A percentile compares a stretch with the other conserved stretches of the same genome.
phyloP scores from a whole-genome alignment of 2,888 invertebrate genomes.

The Willowsia nigromaculata region DNA sequence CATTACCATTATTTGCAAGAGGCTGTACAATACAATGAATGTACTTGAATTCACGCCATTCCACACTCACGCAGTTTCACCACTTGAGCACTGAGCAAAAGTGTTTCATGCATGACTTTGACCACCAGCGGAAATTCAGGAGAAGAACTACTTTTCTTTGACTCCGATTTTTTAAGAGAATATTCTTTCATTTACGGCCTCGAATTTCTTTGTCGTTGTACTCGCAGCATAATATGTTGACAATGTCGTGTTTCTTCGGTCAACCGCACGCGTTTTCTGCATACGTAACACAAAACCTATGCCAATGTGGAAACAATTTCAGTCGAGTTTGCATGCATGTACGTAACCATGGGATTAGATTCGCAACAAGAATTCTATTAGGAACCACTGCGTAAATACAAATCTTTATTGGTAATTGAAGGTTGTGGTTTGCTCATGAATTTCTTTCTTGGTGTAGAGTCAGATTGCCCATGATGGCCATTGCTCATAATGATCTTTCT shows the following conservation, averaged over 20 bases:
- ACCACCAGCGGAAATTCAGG: not conserved
- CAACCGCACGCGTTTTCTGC: not conserved
- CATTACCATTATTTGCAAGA: not conserved
- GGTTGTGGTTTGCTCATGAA: conserved; percentile 1
- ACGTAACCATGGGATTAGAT: not conserved
- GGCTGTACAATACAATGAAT: not conserved
- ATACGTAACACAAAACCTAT: not conserved
- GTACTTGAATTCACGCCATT: conserved; percentile 2
- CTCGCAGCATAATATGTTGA: not conserved
- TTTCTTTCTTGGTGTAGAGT: not conserved
- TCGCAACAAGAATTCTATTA: not conserved
- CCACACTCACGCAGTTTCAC: conserved; percentile 7
- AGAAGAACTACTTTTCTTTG: not conserved
- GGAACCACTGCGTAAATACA: not conserved
- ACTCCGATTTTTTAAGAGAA: not conserved
- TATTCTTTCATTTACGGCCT: not conserved
- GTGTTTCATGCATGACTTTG: conserved; percentile 14
- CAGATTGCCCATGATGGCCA: not conserved
- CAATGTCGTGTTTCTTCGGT: not conserved
- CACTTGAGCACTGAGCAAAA: not conserved
- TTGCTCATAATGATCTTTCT: not conserved
- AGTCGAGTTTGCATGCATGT: not conserved
- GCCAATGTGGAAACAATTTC: not conserved
- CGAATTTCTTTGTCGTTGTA: not conserved
- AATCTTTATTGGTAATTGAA: not conserved